Evolutionary conservation across 2,888 invertebrate genomes (phyloP).

Genomic region (Eristalis intricaria): DNA sequence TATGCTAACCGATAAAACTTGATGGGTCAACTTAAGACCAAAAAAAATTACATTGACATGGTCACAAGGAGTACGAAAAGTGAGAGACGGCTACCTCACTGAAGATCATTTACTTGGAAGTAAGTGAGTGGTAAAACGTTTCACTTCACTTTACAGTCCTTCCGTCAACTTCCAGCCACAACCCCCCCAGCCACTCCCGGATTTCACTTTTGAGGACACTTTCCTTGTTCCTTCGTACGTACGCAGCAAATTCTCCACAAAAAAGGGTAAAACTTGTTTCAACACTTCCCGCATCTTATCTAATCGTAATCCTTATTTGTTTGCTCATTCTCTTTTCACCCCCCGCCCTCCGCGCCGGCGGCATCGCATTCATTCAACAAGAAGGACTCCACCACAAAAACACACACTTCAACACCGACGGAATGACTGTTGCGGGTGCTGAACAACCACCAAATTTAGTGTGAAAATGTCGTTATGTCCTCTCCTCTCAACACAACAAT

Average conservation of each 20-base stretch:
- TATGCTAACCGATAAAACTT: too few species aligned
- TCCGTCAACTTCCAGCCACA: not conserved
- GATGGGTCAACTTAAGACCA: too few species aligned
- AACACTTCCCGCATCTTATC: slow-evolving; percentile 53
- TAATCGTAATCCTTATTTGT: slow-evolving; percentile 70
- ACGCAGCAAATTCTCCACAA: not conserved
- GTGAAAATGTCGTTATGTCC: slow-evolving; percentile 71
- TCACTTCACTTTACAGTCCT: not conserved
- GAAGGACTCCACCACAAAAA: not conserved
- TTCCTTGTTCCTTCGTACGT: not conserved
- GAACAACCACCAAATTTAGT: slow-evolving; percentile 42
- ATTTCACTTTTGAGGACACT: not conserved
- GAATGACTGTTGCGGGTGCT: slow-evolving; percentile 29
- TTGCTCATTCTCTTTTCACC: slow-evolving; percentile 35
- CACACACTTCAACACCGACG: too few species aligned
- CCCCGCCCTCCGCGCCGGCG: not conserved
- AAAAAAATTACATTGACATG: too few species aligned
- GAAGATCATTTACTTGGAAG: not conserved
- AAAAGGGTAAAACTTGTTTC: slow-evolving; percentile 60
- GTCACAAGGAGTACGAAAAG: too few species aligned
- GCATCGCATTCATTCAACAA: not conserved
- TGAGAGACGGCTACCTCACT: too few species aligned
- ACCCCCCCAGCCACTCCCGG: not conserved
- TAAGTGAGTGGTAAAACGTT: not conserved
- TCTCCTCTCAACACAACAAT: slow-evolving; percentile 57